phyloP scores from a whole-genome alignment of 2,888 invertebrate species.

The Aleiodes alternator region DNA sequence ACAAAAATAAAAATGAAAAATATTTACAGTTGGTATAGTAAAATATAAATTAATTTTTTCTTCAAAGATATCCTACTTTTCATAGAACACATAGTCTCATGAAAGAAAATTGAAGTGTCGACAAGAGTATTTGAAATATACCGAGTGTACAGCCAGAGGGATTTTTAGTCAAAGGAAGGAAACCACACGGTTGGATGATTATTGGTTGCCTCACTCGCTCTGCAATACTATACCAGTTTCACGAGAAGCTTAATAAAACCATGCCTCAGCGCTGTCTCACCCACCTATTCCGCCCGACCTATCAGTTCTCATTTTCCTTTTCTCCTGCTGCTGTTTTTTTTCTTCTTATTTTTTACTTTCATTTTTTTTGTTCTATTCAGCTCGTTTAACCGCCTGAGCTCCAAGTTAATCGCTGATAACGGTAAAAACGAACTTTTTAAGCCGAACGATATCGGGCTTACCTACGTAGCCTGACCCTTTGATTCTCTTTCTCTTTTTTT shows the following conservation, averaged over 20 bases:
- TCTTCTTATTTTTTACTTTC: background rate
- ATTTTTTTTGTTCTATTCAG: slow-evolving; percentile 21
- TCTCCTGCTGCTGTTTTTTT: slow-evolving; percentile 15
- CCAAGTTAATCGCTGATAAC: slow-evolving; percentile 53
- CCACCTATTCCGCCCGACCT: background rate
- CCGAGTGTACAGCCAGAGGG: slow-evolving; percentile 28
- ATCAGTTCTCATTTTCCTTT: slow-evolving; percentile 34
- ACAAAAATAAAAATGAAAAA: background rate
- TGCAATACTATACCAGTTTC: slow-evolving; percentile 32
- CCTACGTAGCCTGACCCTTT: slow-evolving; percentile 33
- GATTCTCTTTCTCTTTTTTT: slow-evolving; percentile 15
- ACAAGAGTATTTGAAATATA: slow-evolving; percentile 29
- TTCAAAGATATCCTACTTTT: slow-evolving; percentile 20
- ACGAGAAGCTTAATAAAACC: slow-evolving; percentile 46
- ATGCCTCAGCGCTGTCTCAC: slow-evolving; percentile 32
- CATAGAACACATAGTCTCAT: slow-evolving; percentile 23
- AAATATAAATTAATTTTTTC: slow-evolving; percentile 14
- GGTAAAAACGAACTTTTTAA: slow-evolving; percentile 54
- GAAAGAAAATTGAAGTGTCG: slow-evolving; percentile 36
- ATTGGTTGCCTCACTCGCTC: slow-evolving; percentile 29
- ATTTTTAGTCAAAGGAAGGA: slow-evolving; percentile 33
- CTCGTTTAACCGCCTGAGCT: slow-evolving; percentile 31
- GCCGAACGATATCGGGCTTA: slow-evolving; percentile 49
- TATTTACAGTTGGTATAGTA: background rate
- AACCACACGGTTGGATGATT: slow-evolving; percentile 34